Conservation (phyloP, 2,113 vertebrate genomes). For the Leuciscus idus region DNA sequence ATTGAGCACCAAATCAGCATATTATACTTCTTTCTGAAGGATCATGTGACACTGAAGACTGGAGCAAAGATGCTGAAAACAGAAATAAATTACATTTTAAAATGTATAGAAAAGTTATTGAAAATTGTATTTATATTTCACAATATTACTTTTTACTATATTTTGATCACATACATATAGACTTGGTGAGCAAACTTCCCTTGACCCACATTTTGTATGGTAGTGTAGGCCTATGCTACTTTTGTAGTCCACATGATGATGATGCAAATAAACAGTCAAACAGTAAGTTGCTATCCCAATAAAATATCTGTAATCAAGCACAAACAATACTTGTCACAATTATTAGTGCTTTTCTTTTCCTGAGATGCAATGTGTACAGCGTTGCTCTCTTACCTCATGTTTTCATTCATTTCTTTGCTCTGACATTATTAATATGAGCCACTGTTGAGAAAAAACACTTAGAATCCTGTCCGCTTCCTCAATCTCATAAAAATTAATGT, state of each 20-base stretch:
- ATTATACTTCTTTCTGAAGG: too few relatives aligned
- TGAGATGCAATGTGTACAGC: neutral
- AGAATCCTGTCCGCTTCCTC: neutral
- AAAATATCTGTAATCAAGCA: neutral
- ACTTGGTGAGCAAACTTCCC: too few relatives aligned
- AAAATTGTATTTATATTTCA: neutral
- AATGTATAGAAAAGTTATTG: neutral
- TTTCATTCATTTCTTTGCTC: neutral
- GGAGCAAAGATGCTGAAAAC: neutral
- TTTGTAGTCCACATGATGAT: neutral
- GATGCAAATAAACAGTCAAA: neutral
- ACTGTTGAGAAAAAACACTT: neutral
- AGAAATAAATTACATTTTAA: neutral
- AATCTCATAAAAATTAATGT: neutral
- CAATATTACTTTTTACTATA: neutral
- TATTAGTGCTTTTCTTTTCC: neutral
- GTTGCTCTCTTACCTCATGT: neutral
- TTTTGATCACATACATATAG: neutral
- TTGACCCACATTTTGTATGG: neutral
- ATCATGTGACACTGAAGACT: too few relatives aligned
- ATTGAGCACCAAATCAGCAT: too few relatives aligned
- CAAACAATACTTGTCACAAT: neutral
- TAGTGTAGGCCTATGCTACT: too few relatives aligned
- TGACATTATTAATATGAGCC: neutral
- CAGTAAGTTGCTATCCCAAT: neutral